Conservation (phyloP, 2,113 vertebrate genomes). For the Cariama cristata region DNA sequence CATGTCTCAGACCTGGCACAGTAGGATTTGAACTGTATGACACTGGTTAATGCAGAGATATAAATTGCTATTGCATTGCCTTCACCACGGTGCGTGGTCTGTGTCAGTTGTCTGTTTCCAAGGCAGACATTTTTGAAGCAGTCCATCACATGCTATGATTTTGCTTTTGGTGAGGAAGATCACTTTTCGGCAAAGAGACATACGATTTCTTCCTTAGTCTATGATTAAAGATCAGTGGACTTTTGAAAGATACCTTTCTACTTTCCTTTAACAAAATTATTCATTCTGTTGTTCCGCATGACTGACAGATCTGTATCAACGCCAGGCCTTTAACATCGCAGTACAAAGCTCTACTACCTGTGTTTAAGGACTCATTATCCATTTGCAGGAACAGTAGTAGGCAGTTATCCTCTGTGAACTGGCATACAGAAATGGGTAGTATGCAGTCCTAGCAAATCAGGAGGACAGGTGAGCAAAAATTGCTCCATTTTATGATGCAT, state of each 20-base stretch:
- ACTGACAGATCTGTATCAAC: neutral
- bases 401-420: neutral
- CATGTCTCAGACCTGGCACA: neutral
- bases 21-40: neutral
- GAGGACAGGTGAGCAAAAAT: neutral
- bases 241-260: neutral
- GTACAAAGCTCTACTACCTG: neutral
- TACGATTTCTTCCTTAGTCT: neutral
- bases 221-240: neutral
- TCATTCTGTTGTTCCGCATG: neutral
- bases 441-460: neutral
- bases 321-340: neutral
- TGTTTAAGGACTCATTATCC: neutral
- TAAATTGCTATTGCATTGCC: neutral
- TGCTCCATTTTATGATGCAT: neutral
- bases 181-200: neutral
- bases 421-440: neutral
- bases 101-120: neutral
- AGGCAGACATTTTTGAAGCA: neutral
- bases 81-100: accelerated
- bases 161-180: neutral
- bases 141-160: neutral
- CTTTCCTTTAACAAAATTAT: neutral
- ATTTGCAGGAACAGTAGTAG: neutral
- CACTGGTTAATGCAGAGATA: neutral